Evolutionary conservation across 2,888 invertebrate species (phyloP), one percentile per base, ranked within the genome.

Genomic region (Brachypalpus laphriformis): DNA sequence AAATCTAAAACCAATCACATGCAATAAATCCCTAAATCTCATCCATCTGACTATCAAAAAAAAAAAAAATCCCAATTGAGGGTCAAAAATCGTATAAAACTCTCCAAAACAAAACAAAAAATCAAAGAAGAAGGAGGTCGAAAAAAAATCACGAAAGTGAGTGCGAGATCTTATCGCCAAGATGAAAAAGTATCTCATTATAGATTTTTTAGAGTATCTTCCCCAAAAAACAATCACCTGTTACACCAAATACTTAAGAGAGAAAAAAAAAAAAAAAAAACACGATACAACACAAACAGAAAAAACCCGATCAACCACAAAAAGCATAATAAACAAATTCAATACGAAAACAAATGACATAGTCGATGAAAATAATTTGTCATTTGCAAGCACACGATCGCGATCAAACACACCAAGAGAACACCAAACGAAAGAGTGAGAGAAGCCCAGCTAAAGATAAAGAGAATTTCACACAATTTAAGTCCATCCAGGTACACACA

Each of bases 321-420:
- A 80, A 20, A 47, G 7, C 6, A 28, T 37, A 51, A 59, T 59
- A 51, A 68, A 28, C 70, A 63, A 70, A 70, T 70, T 63, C 70
- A 63, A 72, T 51, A 42, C 51, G 65, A 72, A 76, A 68, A 66
- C 82, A 74, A 74, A 78, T 78, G 78, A 75, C 78, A 83, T 65
- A 65, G 78, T 42, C 74, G 78, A 65, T 83, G 83, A 75, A 78
- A 78, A 75, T 75, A 83, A 75, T 83, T 83, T 78, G 78, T 80
- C 83, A 78, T 83, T 70, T 72, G 56, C 54, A 34, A 63, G 61
- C 72, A 74, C 51, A 68, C 61, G 68, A 76, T 65, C 71, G 56
- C 40, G 51, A 82, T 71, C 66, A 42, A 54, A 71, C 56, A 28
- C 18, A n/a, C n/a, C n/a, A 61, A 54, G 20, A 51, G 31, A 75